Base-by-base conservation (phyloP, 1,140 invertebrate genomes). In the Saccostrea cuccullata region DNA sequence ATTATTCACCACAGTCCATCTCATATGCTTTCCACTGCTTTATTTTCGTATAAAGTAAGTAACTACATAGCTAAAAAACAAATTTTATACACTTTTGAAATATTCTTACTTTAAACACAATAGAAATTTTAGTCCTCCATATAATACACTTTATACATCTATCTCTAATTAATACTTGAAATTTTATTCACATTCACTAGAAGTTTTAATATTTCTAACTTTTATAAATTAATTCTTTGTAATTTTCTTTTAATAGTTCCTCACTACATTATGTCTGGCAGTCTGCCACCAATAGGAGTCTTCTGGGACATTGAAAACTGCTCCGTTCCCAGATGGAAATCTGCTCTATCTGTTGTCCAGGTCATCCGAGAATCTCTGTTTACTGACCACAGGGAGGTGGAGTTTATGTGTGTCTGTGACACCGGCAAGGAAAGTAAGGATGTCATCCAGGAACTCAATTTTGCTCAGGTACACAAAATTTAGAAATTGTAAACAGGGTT, bases 301-400 rank as follows among this genome's bases (percentile, higher is more conserved):
- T 98, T 98, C 95, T 98, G 98, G 98, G 98, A 98, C 94, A 98
- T 98, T 93, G 98, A 98, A 96, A 98, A 98, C 93, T 98, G 97
- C 95, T 96, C 96, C 94, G 97, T 98, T 60, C 97, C 98, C 11
- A 97, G 97, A 94, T 97, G 96, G 85, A 97, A 97, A 94, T 98
- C 97, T 87, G 97, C 97, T 70, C 96, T 97, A 91, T 96, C 96
- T 91, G 96, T 98, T 70, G 97, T 97, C 23, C 96, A 97, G 91
- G 96, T 96, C 70, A 97, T 98, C 90, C 95, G 98, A 93, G 96
- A 97, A 90, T 96, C 96, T 91, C 94, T 98, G 95, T 97, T 98
- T 92, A 94, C 94, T 90, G 96, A 97, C 26, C 96, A 97, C 93
- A 95, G 97, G 90, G 98, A 98, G 95, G 97, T 97, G 60, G 98